Percentiles rank a stretch among this genome's conserved stretches.
Evolutionary conservation across 2,888 invertebrate species (phyloP).

Genomic region (Eupithecia subumbrata): DNA sequence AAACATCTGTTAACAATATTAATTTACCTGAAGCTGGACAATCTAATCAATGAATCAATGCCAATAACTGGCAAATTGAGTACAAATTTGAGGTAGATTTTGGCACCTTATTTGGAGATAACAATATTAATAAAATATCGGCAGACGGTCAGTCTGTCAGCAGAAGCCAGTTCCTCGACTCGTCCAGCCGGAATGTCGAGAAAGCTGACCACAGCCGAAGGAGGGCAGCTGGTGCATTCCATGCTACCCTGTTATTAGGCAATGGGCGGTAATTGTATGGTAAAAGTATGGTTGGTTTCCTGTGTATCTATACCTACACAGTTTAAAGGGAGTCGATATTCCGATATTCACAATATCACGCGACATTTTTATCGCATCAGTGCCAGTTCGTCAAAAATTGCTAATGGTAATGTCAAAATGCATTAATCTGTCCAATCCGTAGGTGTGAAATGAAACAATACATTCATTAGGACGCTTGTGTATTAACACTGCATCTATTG

Average conservation of each 20-base stretch:
- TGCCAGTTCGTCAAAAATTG: not conserved
- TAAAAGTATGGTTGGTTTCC: not conserved
- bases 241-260: slow-evolving; percentile 19
- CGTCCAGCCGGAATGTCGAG: slow-evolving; percentile 68
- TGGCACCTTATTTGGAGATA: not conserved
- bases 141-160: slow-evolving; percentile 41
- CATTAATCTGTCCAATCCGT: not conserved
- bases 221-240: slow-evolving; percentile 20
- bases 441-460: not conserved
- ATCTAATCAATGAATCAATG: not conserved
- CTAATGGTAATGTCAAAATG: not conserved
- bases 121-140: not conserved
- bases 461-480: no score
- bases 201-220: slow-evolving; percentile 56
- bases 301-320: not conserved
- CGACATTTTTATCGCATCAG: not conserved
- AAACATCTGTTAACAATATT: no score
- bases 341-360: not conserved
- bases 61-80: not conserved
- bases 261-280: slow-evolving; percentile 15
- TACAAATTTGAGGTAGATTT: not conserved
- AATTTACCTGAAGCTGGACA: not conserved
- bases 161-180: slow-evolving; percentile 49
- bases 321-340: not conserved
- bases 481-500: no score